These are phyloP conservation scores for Neosilurus hyrtlii DNA, from an alignment of 2,797 vertebrate species.

Conservation along the genomic window DNA sequence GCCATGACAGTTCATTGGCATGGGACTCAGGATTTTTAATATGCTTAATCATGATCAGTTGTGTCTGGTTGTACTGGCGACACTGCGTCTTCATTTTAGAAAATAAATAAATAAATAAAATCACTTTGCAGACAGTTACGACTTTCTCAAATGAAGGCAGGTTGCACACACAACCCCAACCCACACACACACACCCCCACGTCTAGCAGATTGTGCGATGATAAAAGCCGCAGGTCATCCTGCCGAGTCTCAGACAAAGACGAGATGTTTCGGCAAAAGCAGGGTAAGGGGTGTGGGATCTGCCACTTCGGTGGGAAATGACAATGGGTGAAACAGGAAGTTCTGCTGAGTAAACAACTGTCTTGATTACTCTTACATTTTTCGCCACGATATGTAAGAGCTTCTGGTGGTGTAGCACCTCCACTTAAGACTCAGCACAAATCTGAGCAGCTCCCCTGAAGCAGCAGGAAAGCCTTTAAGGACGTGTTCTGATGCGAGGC, in stretches of 20 bases:
- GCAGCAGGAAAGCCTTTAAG: not conserved
- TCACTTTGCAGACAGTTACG: not conserved
- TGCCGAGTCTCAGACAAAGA: not conserved
- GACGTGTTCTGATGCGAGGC: not conserved
- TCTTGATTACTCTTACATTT: not conserved
- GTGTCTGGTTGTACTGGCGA: not conserved
- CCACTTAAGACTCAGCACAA: not conserved
- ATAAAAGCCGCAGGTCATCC: not conserved
- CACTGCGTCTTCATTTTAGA: no score
- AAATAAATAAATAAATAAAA: no score
- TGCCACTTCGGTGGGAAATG: not conserved
- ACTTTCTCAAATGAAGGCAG: not conserved
- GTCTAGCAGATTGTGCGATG: not conserved
- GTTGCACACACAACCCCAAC: not conserved
- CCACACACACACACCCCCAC: not conserved
- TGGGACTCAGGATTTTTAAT: conserved; percentile 13
- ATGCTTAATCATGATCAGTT: not conserved
- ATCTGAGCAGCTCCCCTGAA: not conserved
- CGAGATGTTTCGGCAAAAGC: not conserved
- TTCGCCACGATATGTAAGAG: not conserved
- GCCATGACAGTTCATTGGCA: conserved; percentile 35
- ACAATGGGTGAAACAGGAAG: not conserved
- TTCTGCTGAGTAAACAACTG: conserved; percentile 8
- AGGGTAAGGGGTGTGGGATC: not conserved
- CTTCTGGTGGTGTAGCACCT: not conserved